Evolutionary conservation across 2,113 vertebrate species (phyloP).

Genomic region (Elachura formosa): DNA sequence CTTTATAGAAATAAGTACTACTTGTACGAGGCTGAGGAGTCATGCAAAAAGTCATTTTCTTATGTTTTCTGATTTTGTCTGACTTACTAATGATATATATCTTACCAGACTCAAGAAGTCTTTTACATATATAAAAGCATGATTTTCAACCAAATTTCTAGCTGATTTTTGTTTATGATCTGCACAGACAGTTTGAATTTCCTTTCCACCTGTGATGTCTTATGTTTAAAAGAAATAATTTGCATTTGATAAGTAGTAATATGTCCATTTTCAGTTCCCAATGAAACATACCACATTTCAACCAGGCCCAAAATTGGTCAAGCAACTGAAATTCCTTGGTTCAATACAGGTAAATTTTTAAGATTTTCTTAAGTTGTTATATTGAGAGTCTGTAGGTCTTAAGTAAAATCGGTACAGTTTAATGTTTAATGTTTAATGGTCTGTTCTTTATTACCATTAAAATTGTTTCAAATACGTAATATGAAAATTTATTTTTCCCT

Average conservation of each 20-base stretch:
- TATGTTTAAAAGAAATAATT: background rate
- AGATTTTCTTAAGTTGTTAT: background rate
- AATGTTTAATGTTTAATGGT: background rate
- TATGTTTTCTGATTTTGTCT: background rate
- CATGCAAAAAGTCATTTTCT: background rate
- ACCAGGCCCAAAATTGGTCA: conserved; percentile 18
- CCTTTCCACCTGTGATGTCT: background rate
- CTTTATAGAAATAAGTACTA: background rate
- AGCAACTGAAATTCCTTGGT: conserved; percentile 56
- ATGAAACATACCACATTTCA: conserved; percentile 27
- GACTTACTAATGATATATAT: background rate
- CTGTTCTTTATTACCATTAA: background rate
- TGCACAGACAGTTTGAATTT: background rate
- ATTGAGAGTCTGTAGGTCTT: background rate
- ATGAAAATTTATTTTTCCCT: background rate
- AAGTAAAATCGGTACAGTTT: background rate
- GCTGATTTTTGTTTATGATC: background rate
- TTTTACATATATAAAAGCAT: background rate
- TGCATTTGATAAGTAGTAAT: background rate
- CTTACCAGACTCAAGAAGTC: background rate
- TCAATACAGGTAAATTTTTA: conserved; percentile 46
- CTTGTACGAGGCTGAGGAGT: background rate
- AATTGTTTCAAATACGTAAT: background rate
- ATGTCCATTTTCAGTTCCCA: conserved; percentile 58
- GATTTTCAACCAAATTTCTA: background rate